Evolutionary conservation across 1,140 invertebrate genomes (phyloP), one percentile per base, ranked within the genome.

Genomic region (Agrilus planipennis): DNA sequence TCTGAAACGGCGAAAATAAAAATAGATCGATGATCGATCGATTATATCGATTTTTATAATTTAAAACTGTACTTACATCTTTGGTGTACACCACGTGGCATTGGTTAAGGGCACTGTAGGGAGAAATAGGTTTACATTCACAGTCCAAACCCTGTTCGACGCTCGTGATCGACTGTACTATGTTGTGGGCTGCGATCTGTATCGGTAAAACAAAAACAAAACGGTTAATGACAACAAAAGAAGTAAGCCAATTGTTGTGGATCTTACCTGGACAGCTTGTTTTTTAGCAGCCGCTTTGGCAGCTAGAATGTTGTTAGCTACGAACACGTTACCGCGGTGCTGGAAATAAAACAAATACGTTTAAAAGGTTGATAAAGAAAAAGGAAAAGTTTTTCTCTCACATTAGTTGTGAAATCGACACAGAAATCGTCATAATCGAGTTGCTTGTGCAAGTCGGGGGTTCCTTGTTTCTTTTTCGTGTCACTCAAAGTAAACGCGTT

Each of bases 341-440:
- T 37, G 11, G 39, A 52, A 9, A 78, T 57, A 3, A 64, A 69
- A 45, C 79, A 52, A 9, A 79, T 71, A 19, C 64, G 64, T 47
- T 74, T 77, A 0, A 67, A 63, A 3, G 77, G 69, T 3, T 67
- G 29, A 15, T 17, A 32, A 21, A 15, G 20, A 25, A 35, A 41
- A 58, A 30, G 20, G 15, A 29, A n/a, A 29, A 5, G 15, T 29
- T 14, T 5, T n/a, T 29, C n/a, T 15, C 63, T 65, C 51, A 72
- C 70, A 11, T 52, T 48, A 21, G 66, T 42, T 3, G 68, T 63
- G 38, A 70, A 70, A 21, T 69, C 67, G 41, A 71, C 65, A 41
- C 75, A 75, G 51, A 71, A 69, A 46, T 78, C 74, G 18, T 65
- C 47, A 18, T 70, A 65, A 16, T 54, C 53, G 6, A 78, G 43